Conservation (phyloP, 2,797 vertebrate species). For the Carapus acus region DNA sequence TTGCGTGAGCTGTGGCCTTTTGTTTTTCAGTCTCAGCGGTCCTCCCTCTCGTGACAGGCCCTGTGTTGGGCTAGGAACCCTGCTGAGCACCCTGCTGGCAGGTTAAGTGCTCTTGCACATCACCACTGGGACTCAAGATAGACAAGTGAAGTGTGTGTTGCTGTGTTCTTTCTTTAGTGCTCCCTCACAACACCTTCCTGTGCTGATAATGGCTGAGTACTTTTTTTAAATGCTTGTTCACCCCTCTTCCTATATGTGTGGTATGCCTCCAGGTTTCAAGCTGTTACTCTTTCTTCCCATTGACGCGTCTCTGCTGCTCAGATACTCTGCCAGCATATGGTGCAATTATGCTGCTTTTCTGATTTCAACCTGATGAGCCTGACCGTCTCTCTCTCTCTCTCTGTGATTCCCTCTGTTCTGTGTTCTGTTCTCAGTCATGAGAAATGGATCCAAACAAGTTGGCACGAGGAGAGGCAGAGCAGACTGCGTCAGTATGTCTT, state of each 20-base stretch:
- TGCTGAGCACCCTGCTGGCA: slow-evolving; percentile 57
- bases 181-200: slow-evolving; percentile 1
- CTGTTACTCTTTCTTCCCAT: neutral
- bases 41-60: slow-evolving; percentile 67
- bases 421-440: slow-evolving; percentile 5
- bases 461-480: no score
- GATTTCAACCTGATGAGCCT: no score
- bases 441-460: no score
- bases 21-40: slow-evolving; percentile 60
- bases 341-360: neutral
- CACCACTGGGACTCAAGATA: slow-evolving; percentile 50
- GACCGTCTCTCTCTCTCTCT: no score
- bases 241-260: neutral
- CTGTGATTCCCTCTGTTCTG: neutral
- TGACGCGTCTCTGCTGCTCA: neutral
- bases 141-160: slow-evolving; percentile 35
- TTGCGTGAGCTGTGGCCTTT: slow-evolving; percentile 64
- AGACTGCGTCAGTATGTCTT: no score
- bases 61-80: slow-evolving; percentile 63
- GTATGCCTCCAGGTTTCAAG: neutral
- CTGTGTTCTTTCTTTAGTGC: slow-evolving; percentile 22
- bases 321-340: no score
- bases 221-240: neutral
- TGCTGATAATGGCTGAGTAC: slow-evolving; percentile 1
- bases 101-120: slow-evolving; percentile 73